A percentile compares a stretch with the other conserved stretches of the same genome.
phyloP scores from a whole-genome alignment of 30 jellyfish, hydroid and myxozoan species.

The Chrysaora quinquecirrha region DNA sequence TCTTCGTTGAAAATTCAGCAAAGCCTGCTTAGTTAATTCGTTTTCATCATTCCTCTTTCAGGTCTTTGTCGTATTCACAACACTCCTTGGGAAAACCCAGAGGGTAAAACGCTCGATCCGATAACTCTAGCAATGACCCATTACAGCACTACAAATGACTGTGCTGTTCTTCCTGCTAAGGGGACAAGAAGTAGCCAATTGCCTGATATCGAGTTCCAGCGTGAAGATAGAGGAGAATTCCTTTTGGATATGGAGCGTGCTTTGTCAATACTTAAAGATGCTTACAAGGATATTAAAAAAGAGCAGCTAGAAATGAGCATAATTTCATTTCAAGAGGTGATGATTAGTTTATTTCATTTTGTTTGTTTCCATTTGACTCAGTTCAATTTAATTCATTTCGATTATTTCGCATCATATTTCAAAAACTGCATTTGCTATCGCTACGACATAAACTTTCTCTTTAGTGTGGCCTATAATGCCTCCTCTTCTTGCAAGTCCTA shows the following conservation, averaged over 20 bases:
- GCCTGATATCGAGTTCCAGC: constrained; percentile 5
- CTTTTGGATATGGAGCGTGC: constrained; percentile 42
- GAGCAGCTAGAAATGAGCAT: constrained; percentile 48
- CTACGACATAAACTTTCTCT: too few relatives aligned
- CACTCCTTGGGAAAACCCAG: constrained; percentile 60
- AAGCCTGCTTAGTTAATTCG: too few relatives aligned
- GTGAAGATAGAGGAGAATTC: constrained; percentile 5
- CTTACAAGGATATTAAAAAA: constrained; percentile 28
- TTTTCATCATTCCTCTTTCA: background rate
- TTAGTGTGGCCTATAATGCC: too few relatives aligned
- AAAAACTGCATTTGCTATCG: too few relatives aligned
- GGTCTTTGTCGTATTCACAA: constrained; percentile 53
- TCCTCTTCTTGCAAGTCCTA: too few relatives aligned
- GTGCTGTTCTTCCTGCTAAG: constrained; percentile 35
- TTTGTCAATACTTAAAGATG: constrained; percentile 17
- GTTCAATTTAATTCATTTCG: too few relatives aligned
- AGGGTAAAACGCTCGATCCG: constrained; percentile 31
- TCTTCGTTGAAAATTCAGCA: too few relatives aligned
- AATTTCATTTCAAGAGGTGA: constrained; percentile 26
- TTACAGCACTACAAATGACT: constrained; percentile 45
- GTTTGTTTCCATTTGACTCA: too few relatives aligned
- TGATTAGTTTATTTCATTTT: background rate
- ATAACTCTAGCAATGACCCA: constrained; percentile 21
- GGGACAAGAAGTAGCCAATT: constrained; percentile 30
- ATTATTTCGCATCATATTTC: too few relatives aligned